Evolutionary conservation across 2,113 vertebrate species (phyloP).

Genomic region (Empidonax alnorum): DNA sequence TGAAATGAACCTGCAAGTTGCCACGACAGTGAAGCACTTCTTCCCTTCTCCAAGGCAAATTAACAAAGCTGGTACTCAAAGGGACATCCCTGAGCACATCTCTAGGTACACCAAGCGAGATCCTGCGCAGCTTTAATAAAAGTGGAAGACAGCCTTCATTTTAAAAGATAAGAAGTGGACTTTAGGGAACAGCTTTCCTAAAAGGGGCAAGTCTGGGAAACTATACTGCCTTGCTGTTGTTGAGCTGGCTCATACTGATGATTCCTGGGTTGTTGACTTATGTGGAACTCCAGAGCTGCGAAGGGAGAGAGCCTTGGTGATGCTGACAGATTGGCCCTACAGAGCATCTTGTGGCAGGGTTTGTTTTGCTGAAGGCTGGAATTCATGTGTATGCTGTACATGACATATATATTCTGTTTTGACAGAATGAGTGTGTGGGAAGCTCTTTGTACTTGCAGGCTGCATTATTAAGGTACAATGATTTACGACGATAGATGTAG

Average conservation of each 20-base stretch:
- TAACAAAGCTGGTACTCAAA: background rate
- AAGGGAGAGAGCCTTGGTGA: background rate
- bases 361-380: constrained; percentile 2
- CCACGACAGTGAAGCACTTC: rapidly evolving
- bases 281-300: background rate
- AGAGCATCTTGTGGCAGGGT: background rate
- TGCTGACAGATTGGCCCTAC: background rate
- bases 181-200: background rate
- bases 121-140: background rate
- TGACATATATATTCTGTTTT: background rate
- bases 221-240: background rate
- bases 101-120: background rate
- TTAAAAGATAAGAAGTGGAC: background rate
- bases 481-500: background rate
- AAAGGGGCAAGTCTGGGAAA: background rate
- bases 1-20: background rate
- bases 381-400: background rate
- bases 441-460: background rate
- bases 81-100: background rate
- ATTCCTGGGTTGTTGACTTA: background rate
- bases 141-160: background rate
- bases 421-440: background rate
- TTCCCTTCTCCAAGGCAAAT: background rate
- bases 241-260: background rate
- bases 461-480: background rate